Percentiles rank a stretch among this genome's conserved stretches.
These are phyloP conservation scores for Dipodomys ordii DNA, from an alignment of 2,113 vertebrate species.

Conservation along the genomic window DNA sequence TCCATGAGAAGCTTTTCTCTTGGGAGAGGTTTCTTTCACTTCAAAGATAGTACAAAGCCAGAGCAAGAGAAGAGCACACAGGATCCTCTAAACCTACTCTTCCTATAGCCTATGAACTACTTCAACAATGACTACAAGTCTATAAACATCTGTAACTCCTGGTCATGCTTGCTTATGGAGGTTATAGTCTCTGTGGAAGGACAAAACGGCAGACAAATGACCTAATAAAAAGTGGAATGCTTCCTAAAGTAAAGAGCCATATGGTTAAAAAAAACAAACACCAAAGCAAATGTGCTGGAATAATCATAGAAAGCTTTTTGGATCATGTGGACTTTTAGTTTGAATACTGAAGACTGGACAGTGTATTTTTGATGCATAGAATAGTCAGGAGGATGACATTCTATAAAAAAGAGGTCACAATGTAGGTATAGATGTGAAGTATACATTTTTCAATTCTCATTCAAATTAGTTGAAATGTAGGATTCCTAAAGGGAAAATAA, in stretches of 20 bases:
- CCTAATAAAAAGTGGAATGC: slow-evolving; percentile 49
- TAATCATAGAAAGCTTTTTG: slow-evolving; percentile 12
- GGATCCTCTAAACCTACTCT: neutral
- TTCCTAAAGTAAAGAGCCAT: neutral
- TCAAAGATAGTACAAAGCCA: slow-evolving; percentile 67
- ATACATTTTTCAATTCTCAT: neutral
- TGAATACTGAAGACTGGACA: neutral
- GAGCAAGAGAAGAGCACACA: neutral
- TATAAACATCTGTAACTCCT: neutral
- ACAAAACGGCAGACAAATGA: slow-evolving; percentile 16
- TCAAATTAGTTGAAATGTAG: neutral
- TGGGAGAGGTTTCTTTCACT: slow-evolving; percentile 37
- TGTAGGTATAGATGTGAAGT: neutral
- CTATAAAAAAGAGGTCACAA: neutral
- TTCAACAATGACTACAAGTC: neutral
- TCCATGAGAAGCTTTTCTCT: slow-evolving; percentile 36
- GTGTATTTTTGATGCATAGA: neutral
- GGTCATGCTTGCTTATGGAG: neutral
- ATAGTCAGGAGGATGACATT: neutral
- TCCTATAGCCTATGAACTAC: neutral
- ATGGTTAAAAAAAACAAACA: slow-evolving; percentile 19
- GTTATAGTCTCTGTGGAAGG: neutral
- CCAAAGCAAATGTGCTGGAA: neutral
- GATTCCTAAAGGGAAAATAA: neutral
- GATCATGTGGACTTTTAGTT: slow-evolving; percentile 46